Evolutionary conservation across 2,888 invertebrate genomes (phyloP).

Genomic region (Ptychoptera contaminata): DNA sequence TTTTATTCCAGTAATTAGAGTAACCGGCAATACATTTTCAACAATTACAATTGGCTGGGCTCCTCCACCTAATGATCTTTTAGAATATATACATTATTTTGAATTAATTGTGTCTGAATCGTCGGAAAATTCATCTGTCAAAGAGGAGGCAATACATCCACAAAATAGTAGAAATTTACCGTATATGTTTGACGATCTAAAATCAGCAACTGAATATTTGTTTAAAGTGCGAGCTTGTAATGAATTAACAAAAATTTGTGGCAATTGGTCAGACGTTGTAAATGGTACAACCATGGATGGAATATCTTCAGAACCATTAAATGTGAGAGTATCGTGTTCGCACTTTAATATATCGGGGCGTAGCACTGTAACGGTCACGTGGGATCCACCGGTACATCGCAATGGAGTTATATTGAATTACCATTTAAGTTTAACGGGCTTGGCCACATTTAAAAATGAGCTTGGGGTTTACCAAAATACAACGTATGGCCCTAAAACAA

Average conservation of each 20-base stretch:
- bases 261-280: conserved; percentile 59
- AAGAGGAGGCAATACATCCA: conserved; percentile 45
- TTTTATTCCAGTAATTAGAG: conserved; percentile 62
- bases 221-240: conserved; percentile 72
- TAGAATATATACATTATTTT: conserved; percentile 61
- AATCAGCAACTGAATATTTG: conserved; percentile 63
- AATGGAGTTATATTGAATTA: conserved; percentile 70
- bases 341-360: conserved; percentile 35
- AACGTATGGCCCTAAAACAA: conserved; percentile 42
- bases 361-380: conserved; percentile 50
- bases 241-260: conserved; percentile 57
- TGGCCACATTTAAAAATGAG: conserved; percentile 37
- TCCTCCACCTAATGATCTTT: conserved; percentile 45
- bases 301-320: conserved; percentile 54
- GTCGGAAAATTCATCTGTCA: conserved; percentile 31
- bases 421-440: conserved; percentile 43
- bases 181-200: conserved; percentile 60
- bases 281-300: conserved; percentile 76
- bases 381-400: conserved; percentile 55
- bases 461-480: conserved; percentile 34
- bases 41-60: conserved; percentile 74
- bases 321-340: conserved; percentile 49
- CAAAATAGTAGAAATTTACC: conserved; percentile 48
- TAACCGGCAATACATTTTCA: conserved; percentile 46
- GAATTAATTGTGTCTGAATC: conserved; percentile 46